phyloP scores from a whole-genome alignment of 2,113 vertebrate species.

The Oncorhynchus kisutch region DNA sequence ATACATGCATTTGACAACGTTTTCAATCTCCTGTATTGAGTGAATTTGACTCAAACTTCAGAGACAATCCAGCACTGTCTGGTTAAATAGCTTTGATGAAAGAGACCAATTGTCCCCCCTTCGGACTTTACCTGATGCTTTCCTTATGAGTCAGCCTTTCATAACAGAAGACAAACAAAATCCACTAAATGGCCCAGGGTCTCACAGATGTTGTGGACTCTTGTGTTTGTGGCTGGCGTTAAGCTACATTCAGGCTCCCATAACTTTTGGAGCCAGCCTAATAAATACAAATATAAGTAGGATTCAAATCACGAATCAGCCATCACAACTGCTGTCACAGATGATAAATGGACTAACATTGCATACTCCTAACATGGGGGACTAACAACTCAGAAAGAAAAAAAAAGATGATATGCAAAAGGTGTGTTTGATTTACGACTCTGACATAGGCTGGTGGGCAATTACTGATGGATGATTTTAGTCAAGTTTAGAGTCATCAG shows the following conservation, averaged over 20 bases:
- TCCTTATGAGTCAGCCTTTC: constrained; percentile 43
- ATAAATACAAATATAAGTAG: not conserved
- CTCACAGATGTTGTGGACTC: not conserved
- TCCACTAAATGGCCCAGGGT: constrained; percentile 16
- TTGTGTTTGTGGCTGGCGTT: not conserved
- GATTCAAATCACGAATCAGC: constrained; percentile 39
- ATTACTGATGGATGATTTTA: constrained; percentile 75
- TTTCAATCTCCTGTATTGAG: constrained; percentile 67
- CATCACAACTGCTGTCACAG: constrained; percentile 36
- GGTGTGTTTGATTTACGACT: constrained; percentile 69
- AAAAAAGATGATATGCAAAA: constrained; percentile 44
- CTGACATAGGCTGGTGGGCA: constrained; percentile 61
- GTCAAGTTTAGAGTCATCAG: constrained; percentile 73
- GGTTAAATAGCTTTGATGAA: constrained; percentile 54
- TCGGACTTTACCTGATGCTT: constrained; percentile 40
- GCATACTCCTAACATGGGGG: constrained; percentile 55
- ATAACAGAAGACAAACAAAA: constrained; percentile 33
- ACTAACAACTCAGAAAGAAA: constrained; percentile 46
- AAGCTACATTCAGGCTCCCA: not conserved
- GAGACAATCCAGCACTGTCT: constrained; percentile 59
- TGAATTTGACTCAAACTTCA: constrained; percentile 44
- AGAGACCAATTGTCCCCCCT: constrained; percentile 26
- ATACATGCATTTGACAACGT: constrained; percentile 63
- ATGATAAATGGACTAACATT: constrained; percentile 63
- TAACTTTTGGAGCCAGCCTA: constrained; percentile 13